Percentiles rank a stretch among this genome's conserved stretches.
phyloP scores from a whole-genome alignment of 2,888 invertebrate species.

The Volucella bombylans region DNA sequence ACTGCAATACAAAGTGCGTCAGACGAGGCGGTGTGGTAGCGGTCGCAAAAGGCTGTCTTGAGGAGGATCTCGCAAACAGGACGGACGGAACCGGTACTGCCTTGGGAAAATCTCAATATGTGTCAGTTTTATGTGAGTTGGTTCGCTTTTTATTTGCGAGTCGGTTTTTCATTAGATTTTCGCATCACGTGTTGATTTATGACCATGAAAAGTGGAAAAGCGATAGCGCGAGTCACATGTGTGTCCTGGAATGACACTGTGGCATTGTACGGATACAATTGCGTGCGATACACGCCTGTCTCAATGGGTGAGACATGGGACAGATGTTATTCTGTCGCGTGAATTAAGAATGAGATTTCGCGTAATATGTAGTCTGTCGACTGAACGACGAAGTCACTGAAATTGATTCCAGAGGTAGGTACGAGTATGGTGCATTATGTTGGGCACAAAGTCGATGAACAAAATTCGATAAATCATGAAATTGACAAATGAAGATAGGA shows the following conservation, averaged over 20 bases:
- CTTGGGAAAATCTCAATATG: slow-evolving; percentile 67
- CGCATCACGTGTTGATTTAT: slow-evolving; percentile 74
- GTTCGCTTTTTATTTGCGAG: slow-evolving; percentile 68
- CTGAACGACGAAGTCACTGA: slow-evolving; percentile 49
- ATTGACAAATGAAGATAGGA: slow-evolving; percentile 55
- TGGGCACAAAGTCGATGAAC: slow-evolving; percentile 15
- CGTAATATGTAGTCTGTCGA: slow-evolving; percentile 29
- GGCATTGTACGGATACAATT: background rate
- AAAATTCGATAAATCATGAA: slow-evolving; percentile 65
- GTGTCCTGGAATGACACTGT: slow-evolving; percentile 21
- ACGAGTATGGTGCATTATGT: background rate
- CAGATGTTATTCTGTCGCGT: slow-evolving; percentile 43
- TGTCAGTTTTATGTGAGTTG: slow-evolving; percentile 69
- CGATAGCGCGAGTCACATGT: slow-evolving; percentile 68
- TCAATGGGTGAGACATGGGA: slow-evolving; percentile 4
- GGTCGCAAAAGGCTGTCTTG: slow-evolving; percentile 15
- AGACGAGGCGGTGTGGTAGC: slow-evolving; percentile 23
- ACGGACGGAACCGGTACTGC: background rate
- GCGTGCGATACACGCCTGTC: slow-evolving; percentile 18
- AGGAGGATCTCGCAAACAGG: background rate
- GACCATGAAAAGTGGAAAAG: slow-evolving; percentile 71
- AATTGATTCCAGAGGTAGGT: slow-evolving; percentile 33
- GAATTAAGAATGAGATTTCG: slow-evolving; percentile 66
- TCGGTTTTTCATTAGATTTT: slow-evolving; percentile 72
- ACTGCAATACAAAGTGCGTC: slow-evolving; percentile 36